phyloP scores from a whole-genome alignment of 2,888 invertebrate genomes.

The Oscheius myriophilus region DNA sequence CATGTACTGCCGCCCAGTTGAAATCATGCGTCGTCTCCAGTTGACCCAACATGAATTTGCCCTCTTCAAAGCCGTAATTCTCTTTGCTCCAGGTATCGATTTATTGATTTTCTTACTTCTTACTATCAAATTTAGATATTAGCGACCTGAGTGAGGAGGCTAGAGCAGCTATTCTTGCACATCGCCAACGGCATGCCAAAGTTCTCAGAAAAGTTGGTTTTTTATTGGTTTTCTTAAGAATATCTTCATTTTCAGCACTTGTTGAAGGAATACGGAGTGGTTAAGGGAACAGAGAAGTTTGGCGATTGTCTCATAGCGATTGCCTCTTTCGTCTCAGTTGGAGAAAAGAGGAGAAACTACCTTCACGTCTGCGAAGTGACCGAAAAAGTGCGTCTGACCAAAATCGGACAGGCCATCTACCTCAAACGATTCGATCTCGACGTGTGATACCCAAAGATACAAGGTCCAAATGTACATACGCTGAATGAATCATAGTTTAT shows the following conservation, averaged over 20 bases:
- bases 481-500: too few relatives aligned
- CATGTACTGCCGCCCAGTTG: slow-evolving; percentile 47
- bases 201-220: slow-evolving; percentile 14
- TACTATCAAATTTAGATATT: not conserved
- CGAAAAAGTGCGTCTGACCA: slow-evolving; percentile 38
- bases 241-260: slow-evolving; percentile 20
- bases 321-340: slow-evolving; percentile 20
- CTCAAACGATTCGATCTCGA: slow-evolving; percentile 31
- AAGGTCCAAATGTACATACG: too few relatives aligned
- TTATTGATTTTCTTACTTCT: not conserved
- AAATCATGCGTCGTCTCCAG: slow-evolving; percentile 36
- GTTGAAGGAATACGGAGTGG: slow-evolving; percentile 17
- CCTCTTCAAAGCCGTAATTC: slow-evolving; percentile 50
- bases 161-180: not conserved
- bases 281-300: slow-evolving; percentile 20
- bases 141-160: slow-evolving; percentile 9
- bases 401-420: slow-evolving; percentile 46
- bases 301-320: slow-evolving; percentile 11
- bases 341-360: slow-evolving; percentile 13
- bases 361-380: slow-evolving; percentile 42
- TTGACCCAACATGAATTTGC: slow-evolving; percentile 45
- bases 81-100: slow-evolving; percentile 45
- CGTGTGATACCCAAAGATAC: too few relatives aligned
- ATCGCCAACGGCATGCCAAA: not conserved
- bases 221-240: slow-evolving; percentile 8